A percentile compares a stretch with the other conserved stretches of the same genome.
Evolutionary conservation across 2,113 vertebrate genomes (phyloP).

Genomic region (Anser cygnoides): DNA sequence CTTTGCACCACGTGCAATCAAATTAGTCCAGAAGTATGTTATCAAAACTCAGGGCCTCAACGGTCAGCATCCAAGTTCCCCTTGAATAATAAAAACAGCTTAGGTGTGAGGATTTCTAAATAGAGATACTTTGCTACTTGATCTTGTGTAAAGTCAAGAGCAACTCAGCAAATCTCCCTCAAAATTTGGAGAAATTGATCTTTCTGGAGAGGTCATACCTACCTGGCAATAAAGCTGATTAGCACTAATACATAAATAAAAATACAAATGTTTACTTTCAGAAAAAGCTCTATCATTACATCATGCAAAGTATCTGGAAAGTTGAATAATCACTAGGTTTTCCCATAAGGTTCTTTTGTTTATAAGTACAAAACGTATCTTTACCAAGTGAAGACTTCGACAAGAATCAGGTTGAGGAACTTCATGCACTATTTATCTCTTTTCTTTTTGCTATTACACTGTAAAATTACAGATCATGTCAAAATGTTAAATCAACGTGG

Average conservation of each 20-base stretch:
- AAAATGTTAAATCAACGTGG: neutral
- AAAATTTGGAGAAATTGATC: neutral
- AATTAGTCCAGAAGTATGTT: neutral
- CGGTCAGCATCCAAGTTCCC: neutral
- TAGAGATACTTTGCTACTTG: neutral
- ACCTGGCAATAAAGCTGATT: neutral
- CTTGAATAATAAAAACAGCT: neutral
- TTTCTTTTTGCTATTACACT: neutral
- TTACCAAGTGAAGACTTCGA: neutral
- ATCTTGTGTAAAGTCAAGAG: neutral
- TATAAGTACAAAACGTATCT: neutral
- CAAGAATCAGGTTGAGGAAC: neutral
- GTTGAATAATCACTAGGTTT: neutral
- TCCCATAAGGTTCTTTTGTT: neutral
- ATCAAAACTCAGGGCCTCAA: neutral
- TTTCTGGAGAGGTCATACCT: neutral
- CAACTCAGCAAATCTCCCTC: neutral
- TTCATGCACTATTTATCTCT: neutral
- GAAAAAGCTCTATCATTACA: neutral
- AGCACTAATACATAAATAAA: neutral
- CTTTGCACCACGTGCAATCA: neutral
- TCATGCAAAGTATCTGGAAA: neutral
- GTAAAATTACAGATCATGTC: conserved; percentile 38
- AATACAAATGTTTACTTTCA: neutral
- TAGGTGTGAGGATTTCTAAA: neutral